These are phyloP conservation scores for Theristicus caerulescens DNA, from an alignment of 2,113 vertebrate species.

Conservation along the genomic window DNA sequence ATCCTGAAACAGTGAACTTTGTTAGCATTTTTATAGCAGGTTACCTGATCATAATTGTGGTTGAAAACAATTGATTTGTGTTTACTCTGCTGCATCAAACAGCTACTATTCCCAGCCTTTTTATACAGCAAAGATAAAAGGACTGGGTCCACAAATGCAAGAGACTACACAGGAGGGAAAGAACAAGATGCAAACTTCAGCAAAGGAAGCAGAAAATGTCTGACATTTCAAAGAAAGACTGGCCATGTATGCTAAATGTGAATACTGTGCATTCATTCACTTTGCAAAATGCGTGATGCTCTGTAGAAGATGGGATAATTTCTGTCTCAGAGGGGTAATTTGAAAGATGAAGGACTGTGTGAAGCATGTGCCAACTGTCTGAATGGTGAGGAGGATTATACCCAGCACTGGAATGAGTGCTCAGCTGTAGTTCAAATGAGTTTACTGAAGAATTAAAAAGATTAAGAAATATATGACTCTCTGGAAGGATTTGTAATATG, in stretches of 20 bases:
- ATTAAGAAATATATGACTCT: constrained; percentile 58
- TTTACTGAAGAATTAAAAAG: constrained; percentile 72
- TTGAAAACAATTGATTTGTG: neutral
- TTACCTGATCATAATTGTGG: neutral
- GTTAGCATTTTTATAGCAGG: neutral
- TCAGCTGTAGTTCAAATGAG: constrained; percentile 69
- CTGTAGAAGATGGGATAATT: constrained; percentile 68
- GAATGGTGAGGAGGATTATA: constrained; percentile 66
- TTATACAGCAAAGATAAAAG: neutral
- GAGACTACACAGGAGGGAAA: neutral
- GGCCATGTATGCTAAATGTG: constrained; percentile 36
- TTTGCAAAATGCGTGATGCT: constrained; percentile 45
- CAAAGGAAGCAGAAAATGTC: constrained; percentile 19
- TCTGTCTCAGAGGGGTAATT: constrained; percentile 68
- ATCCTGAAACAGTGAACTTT: neutral
- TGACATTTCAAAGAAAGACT: constrained; percentile 55
- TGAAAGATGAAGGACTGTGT: constrained; percentile 66
- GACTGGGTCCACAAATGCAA: neutral
- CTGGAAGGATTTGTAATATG: constrained; percentile 55
- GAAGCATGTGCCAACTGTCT: constrained; percentile 66
- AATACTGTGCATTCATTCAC: constrained; percentile 55
- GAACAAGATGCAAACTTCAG: neutral
- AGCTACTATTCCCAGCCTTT: neutral
- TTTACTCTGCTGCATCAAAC: neutral
- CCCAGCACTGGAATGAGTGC: constrained; percentile 56